Percentiles rank a stretch among this genome's conserved stretches.
phyloP scores from a whole-genome alignment of 2,888 invertebrate species.

The Idaea aversata region DNA sequence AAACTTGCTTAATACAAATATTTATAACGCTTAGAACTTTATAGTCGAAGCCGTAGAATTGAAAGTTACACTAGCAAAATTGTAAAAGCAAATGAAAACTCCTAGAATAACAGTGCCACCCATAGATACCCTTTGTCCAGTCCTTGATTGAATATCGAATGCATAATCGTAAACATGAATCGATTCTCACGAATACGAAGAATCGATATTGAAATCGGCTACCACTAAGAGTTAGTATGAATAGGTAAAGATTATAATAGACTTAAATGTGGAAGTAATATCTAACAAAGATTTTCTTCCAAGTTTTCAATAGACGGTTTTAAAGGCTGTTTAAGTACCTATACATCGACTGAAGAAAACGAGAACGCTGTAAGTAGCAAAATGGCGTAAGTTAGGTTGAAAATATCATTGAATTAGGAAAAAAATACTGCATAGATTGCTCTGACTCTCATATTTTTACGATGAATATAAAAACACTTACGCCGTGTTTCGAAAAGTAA shows the following conservation, averaged over 20 bases:
- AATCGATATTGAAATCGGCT: slow-evolving; percentile 59
- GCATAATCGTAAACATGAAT: slow-evolving; percentile 68
- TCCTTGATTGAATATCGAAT: slow-evolving; percentile 68
- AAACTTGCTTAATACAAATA: not conserved
- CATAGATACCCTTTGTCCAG: slow-evolving; percentile 55
- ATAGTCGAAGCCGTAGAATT: slow-evolving; percentile 11
- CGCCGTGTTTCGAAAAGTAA: no score
- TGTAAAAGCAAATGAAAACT: slow-evolving; percentile 19
- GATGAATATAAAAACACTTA: no score
- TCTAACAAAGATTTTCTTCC: not conserved
- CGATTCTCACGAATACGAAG: slow-evolving; percentile 60
- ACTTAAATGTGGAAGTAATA: not conserved
- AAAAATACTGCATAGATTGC: no score
- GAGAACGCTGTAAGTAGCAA: no score
- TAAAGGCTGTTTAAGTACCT: not conserved
- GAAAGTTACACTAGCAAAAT: slow-evolving; percentile 13
- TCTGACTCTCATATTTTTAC: no score
- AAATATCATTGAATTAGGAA: no score
- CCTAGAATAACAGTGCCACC: slow-evolving; percentile 37
- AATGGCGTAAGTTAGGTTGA: no score
- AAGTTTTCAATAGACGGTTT: not conserved
- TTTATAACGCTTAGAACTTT: slow-evolving; percentile 6
- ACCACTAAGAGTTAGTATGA: slow-evolving; percentile 41
- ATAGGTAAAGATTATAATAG: slow-evolving; percentile 25
- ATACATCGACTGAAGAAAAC: no score